phyloP scores from a whole-genome alignment of 1,140 invertebrate genomes.

The Drosophila watanabei region DNA sequence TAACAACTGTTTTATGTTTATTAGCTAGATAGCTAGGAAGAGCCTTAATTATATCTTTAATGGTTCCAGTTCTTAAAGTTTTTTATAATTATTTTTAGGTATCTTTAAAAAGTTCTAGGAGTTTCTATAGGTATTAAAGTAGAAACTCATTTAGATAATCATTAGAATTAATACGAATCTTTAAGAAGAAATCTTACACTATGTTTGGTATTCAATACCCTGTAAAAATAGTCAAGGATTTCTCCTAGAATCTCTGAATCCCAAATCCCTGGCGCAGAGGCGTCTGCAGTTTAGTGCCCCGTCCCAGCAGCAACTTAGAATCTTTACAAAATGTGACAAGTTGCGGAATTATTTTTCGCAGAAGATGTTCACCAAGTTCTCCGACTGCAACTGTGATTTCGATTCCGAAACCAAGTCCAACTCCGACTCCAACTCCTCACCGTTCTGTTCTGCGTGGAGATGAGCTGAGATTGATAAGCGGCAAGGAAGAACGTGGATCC shows the following conservation, averaged over 20 bases:
- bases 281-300: slow-evolving; percentile 53
- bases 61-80: neutral
- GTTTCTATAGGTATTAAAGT: neutral
- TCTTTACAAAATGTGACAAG: slow-evolving; percentile 80
- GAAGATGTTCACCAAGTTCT: slow-evolving; percentile 70
- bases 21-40: neutral
- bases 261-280: slow-evolving; percentile 61
- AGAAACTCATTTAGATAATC: neutral
- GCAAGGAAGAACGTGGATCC: slow-evolving; percentile 27
- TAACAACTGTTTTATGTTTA: neutral
- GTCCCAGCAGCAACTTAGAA: slow-evolving; percentile 39
- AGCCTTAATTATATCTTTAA: neutral
- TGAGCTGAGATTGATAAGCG: slow-evolving; percentile 79
- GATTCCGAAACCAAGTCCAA: neutral
- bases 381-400: neutral
- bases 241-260: slow-evolving; percentile 23
- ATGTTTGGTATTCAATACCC: slow-evolving; percentile 5
- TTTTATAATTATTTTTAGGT: neutral
- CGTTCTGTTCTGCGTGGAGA: slow-evolving; percentile 66
- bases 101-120: neutral
- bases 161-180: neutral
- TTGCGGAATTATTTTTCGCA: slow-evolving; percentile 82
- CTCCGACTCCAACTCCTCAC: neutral
- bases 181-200: neutral
- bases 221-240: slow-evolving; percentile 60